Evolutionary conservation across 1,140 invertebrate genomes (phyloP), one percentile per base, ranked within the genome.

Genomic region (Panagrolaimus sp.): DNA sequence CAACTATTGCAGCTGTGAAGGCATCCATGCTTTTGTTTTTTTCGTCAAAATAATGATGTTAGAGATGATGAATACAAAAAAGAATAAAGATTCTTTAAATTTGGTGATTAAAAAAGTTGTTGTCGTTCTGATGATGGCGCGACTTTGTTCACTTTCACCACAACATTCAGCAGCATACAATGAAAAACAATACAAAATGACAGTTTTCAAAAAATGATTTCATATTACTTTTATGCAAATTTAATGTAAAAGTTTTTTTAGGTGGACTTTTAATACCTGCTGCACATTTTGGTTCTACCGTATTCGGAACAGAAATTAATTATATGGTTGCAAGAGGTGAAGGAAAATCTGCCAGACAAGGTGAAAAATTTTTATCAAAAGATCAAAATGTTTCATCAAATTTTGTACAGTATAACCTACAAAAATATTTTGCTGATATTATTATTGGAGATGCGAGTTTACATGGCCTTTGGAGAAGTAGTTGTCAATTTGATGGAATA

Each of bases 61-160:
- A n/a, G n/a, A n/a, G n/a, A n/a, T n/a, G 86, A 86, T 69, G 86
- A 86, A 0, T 87, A 87, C 81, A 86, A 86, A 43, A 83, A 87
- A 2, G 73, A 86, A 65, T 86, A 87, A 55, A 80, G 79, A 52
- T 68, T 78, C 12, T 63, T 66, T 28, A 78, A 80, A 52, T 64
- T 82, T 12, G 80, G 82, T n/a, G 62, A 63, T 24, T 73, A 73
- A 21, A 67, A 73, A 32, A 46, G 68, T 28, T n/a, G 9, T 46
- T n/a, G 45, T 46, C 48, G 48, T 52, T 24, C 4, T 24, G 48
- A 14, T 21, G 48, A 24, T 9, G 48, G 48, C 48, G 48, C 48
- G 48, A 21, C 48, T 52, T n/a, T n/a, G n/a, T n/a, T n/a, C n/a
- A n/a, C n/a, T n/a, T n/a, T n/a, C n/a, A n/a, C n/a, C n/a, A n/a